A percentile compares a stretch with the other conserved stretches of the same genome.
These are phyloP conservation scores for Rallus crepitans DNA, from an alignment of 2,797 vertebrate species.

Conservation along the genomic window DNA sequence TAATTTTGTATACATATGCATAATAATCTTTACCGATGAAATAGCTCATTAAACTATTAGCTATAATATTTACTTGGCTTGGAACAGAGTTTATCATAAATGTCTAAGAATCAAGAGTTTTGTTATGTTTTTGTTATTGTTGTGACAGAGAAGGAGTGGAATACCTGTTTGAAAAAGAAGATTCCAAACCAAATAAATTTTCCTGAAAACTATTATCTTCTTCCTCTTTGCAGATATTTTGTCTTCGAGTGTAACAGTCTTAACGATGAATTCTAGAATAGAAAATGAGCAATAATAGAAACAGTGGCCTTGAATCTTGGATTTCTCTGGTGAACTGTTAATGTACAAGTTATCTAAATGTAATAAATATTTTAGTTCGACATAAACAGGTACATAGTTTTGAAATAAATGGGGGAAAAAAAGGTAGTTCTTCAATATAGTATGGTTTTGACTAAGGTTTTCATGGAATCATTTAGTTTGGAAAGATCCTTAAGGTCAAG, in stretches of 20 bases:
- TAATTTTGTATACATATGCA: background rate
- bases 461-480: background rate
- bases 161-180: background rate
- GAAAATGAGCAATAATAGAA: background rate
- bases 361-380: background rate
- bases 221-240: background rate
- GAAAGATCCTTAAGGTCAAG: background rate
- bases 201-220: background rate
- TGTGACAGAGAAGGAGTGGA: background rate
- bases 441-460: background rate
- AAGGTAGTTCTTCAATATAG: background rate
- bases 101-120: background rate
- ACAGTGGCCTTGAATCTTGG: background rate
- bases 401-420: background rate
- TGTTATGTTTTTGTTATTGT: background rate
- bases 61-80: background rate
- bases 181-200: background rate
- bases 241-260: background rate
- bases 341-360: background rate
- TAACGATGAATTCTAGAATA: background rate
- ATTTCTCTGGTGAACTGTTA: background rate
- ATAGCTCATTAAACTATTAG: background rate
- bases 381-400: background rate
- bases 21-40: background rate
- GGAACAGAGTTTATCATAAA: background rate